phyloP scores from a whole-genome alignment of 2,888 invertebrate genomes.

The Dasypogon diadema region DNA sequence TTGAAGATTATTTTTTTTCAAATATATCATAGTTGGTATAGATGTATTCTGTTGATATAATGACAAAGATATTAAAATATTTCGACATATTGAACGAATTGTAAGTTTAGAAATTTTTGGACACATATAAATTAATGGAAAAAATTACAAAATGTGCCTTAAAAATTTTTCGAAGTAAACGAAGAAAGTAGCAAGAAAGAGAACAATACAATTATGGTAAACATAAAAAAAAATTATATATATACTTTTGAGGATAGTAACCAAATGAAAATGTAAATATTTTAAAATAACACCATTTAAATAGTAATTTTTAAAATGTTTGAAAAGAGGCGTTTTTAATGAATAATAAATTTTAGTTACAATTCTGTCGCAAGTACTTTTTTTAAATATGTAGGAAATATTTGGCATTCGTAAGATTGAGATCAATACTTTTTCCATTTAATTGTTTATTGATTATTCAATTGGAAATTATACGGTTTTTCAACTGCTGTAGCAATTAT shows the following conservation, averaged over 20 bases:
- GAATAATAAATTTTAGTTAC: too few relatives aligned
- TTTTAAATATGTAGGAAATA: too few relatives aligned
- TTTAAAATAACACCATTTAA: too few relatives aligned
- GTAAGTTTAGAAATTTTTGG: not conserved
- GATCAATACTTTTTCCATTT: too few relatives aligned
- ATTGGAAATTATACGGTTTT: too few relatives aligned
- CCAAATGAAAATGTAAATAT: too few relatives aligned
- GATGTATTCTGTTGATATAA: not conserved
- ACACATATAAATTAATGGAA: slow-evolving; percentile 7
- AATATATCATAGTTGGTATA: slow-evolving; percentile 3
- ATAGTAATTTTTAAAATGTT: too few relatives aligned
- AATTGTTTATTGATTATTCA: too few relatives aligned
- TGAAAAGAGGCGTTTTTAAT: slow-evolving; percentile 1
- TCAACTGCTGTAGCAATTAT: too few relatives aligned
- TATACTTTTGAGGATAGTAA: too few relatives aligned
- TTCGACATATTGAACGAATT: not conserved
- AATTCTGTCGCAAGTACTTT: too few relatives aligned
- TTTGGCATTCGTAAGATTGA: too few relatives aligned
- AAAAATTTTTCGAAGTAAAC: slow-evolving; percentile 9
- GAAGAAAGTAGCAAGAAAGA: slow-evolving; percentile 18
- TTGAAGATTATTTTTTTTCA: not conserved
- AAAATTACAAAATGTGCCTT: slow-evolving; percentile 19
- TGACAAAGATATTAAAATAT: not conserved
- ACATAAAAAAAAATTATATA: not conserved
- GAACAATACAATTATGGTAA: slow-evolving; percentile 19